phyloP scores from a whole-genome alignment of 2,797 vertebrate species.

The Harpagifer antarcticus region DNA sequence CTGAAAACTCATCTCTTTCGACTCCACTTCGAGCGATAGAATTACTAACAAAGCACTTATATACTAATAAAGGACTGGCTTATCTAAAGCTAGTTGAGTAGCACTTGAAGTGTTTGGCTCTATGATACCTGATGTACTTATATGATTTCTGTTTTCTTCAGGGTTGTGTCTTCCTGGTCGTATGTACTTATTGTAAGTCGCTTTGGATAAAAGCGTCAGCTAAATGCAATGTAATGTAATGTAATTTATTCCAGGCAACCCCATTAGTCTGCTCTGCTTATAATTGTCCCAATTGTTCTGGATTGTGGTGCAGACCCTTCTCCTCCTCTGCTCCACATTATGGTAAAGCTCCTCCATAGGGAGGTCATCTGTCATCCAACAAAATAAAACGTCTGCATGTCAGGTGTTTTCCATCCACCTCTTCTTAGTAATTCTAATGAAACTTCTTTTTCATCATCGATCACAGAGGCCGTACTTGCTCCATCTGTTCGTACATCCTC shows the following conservation, averaged over 20 bases:
- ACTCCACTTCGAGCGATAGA: too few species aligned
- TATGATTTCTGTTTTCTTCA: too few species aligned
- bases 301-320: neutral
- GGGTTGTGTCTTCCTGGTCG: too few species aligned
- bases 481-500: conserved; percentile 90
- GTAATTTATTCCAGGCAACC: neutral
- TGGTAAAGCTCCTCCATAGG: neutral
- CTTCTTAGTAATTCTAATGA: neutral
- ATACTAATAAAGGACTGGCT: too few species aligned
- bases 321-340: conserved; percentile 6
- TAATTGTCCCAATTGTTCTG: neutral
- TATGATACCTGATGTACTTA: too few species aligned
- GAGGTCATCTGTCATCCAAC: neutral
- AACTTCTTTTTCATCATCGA: neutral
- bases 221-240: too few species aligned
- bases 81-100: too few species aligned
- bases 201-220: too few species aligned
- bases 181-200: too few species aligned
- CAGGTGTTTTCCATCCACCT: conserved; percentile 16
- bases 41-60: too few species aligned
- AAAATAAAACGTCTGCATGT: neutral
- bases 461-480: conserved; percentile 77
- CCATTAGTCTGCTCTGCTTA: neutral
- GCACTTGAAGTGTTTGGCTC: too few species aligned
- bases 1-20: too few species aligned